These are phyloP conservation scores for Paramisgurnus dabryanus DNA, from an alignment of 2,113 vertebrate genomes.

Conservation along the genomic window DNA sequence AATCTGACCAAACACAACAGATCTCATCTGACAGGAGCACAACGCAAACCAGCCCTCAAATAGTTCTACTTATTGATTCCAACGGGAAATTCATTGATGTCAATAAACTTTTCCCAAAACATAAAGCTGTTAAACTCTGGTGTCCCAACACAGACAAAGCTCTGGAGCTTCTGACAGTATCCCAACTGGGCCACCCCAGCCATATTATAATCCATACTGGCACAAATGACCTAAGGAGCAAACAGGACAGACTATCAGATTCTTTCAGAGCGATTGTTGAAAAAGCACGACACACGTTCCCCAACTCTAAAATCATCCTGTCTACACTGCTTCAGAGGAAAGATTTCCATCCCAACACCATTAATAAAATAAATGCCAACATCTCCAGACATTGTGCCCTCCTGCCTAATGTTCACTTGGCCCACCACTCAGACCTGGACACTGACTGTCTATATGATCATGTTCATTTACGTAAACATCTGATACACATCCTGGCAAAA, in stretches of 20 bases:
- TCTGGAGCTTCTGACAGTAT: neutral
- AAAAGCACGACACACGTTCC: neutral
- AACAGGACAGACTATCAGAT: neutral
- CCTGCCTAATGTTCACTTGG: neutral
- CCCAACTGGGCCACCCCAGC: too few species aligned
- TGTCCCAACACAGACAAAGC: neutral
- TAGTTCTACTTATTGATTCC: constrained; percentile 2
- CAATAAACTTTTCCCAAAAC: too few species aligned
- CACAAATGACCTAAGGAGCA: neutral
- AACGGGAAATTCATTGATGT: neutral
- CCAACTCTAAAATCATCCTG: too few species aligned
- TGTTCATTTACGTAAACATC: too few species aligned
- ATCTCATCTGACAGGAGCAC: too few species aligned
- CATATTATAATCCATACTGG: neutral
- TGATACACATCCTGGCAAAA: neutral
- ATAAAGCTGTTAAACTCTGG: too few species aligned
- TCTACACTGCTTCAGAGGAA: neutral
- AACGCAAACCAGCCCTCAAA: too few species aligned
- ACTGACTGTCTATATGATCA: neutral
- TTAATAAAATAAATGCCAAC: neutral
- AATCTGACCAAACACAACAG: too few species aligned
- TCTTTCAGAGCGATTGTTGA: neutral
- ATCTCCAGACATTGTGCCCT: neutral
- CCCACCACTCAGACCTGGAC: constrained; percentile 1
- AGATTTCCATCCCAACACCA: neutral